Evolutionary conservation across 2,888 invertebrate genomes (phyloP), one percentile per base, ranked within the genome.

Genomic region (Drosophila nigritarsus): DNA sequence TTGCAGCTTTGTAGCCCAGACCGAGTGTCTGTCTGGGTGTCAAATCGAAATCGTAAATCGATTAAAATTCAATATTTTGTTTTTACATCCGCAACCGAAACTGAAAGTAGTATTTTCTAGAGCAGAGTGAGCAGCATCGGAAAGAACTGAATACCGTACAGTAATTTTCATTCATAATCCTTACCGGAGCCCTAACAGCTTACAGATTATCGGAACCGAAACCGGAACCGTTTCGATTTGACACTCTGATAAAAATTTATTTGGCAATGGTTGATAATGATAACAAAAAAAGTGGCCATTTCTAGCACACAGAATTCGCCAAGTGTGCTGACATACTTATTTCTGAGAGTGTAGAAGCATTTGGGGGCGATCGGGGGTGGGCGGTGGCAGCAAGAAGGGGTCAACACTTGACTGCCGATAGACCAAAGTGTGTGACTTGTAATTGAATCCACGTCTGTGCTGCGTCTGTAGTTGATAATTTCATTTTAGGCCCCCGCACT

Each of bases 401-500:
- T 29, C 45, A 63, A 30, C 61, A 58, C 73, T 62, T 63, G 65
- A 62, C 53, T 68, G 56, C 59, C 66, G 73, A 65, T 66, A 71
- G 69, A 29, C 68, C 77, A 78, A 62, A 75, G 77, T 82, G 80
- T 75, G 80, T 71, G 40, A n/a, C 75, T 87, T 76, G 88, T 89
- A 89, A 89, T 87, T 88, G 88, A 87, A 87, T 89, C 90, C 88
- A 86, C 90, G 85, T 89, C 86, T 84, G 74, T 76, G 80, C 82
- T 89, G 82, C 85, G 89, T 86, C 85, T 82, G 80, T 89, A 85
- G 83, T 78, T 80, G 88, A 87, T 89, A 86, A 86, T 86, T 89
- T 89, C 85, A 87, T 87, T 87, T 87, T 64, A 68, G 69, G 60
- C 65, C 50, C 72, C 30, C 40, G 40, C 75, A 87, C 84, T 84